Evolutionary conservation across 2,797 vertebrate genomes (phyloP).

Genomic region (Schizopygopsis malacanthus): DNA sequence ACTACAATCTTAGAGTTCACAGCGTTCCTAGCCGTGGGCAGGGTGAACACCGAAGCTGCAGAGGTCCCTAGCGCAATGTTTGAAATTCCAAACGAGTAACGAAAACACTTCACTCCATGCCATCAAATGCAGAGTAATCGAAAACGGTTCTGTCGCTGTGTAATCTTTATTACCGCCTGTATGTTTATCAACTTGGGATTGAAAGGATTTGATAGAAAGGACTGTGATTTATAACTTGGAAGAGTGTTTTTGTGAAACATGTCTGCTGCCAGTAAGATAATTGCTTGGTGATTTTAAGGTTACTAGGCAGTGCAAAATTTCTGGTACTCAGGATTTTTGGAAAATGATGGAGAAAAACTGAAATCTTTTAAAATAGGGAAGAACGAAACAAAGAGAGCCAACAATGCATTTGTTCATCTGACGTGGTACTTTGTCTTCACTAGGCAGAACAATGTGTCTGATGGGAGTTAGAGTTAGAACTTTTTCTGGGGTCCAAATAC

Average conservation of each 20-base stretch:
- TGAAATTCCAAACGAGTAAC: conserved; percentile 44
- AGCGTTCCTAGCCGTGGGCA: conserved; percentile 7
- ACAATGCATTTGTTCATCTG: conserved; percentile 27
- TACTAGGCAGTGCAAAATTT: conserved; percentile 1
- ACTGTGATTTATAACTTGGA: conserved; percentile 62
- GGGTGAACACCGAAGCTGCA: background rate
- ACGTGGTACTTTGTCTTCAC: background rate
- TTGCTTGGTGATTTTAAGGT: conserved; percentile 49
- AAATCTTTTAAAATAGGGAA: background rate
- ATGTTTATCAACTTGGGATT: conserved; percentile 61
- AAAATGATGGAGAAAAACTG: background rate
- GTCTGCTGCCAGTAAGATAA: conserved; percentile 57
- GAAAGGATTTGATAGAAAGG: conserved; percentile 55
- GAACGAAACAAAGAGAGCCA: background rate
- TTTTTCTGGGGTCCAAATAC: conserved; percentile 12
- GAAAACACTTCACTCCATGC: conserved; percentile 45
- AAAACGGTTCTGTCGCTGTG: conserved; percentile 54
- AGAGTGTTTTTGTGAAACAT: conserved; percentile 59
- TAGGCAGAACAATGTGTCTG: conserved; percentile 28
- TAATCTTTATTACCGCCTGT: conserved; percentile 63
- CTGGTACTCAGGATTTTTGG: background rate
- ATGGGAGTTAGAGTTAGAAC: conserved; percentile 8
- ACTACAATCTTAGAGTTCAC: conserved; percentile 51
- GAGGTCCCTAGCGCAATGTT: conserved; percentile 11
- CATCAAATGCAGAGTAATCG: conserved; percentile 47